Evolutionary conservation across 64 coral and sea anemone genomes (phyloP).

Genomic region (Hydrozoanthus tunicans): DNA sequence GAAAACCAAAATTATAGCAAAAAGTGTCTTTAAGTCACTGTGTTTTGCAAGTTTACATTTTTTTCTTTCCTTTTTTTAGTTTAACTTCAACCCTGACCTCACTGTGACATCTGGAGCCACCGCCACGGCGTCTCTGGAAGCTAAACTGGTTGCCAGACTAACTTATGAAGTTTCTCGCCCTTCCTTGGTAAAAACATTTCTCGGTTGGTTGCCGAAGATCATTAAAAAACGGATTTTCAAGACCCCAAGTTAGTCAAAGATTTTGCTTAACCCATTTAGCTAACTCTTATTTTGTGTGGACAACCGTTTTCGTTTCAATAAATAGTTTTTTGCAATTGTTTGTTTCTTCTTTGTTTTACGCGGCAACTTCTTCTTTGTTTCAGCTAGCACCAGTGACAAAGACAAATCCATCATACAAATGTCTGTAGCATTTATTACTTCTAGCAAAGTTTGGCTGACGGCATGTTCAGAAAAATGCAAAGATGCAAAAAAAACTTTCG

Average conservation of each 20-base stretch:
- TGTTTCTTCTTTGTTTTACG: no score
- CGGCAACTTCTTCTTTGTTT: not conserved
- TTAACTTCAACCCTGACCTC: not conserved
- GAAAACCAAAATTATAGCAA: no score
- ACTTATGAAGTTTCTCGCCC: conserved; percentile 44
- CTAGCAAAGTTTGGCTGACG: not conserved
- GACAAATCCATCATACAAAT: not conserved
- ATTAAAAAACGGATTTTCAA: conserved; percentile 42
- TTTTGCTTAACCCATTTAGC: no score
- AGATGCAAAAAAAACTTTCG: not conserved
- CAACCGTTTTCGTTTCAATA: not conserved
- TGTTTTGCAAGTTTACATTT: not conserved
- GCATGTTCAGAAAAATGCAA: not conserved
- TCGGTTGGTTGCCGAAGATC: conserved; percentile 28
- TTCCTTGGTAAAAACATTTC: not conserved
- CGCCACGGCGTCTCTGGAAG: not conserved
- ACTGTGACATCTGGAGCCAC: not conserved
- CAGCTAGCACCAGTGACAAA: not conserved
- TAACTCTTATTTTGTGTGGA: no score
- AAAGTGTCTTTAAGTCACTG: no score
- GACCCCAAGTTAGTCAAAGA: conserved; percentile 34
- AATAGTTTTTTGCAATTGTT: not conserved
- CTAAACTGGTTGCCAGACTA: conserved; percentile 27
- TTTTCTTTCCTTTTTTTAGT: not conserved
- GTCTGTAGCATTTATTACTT: not conserved